A percentile compares a stretch with the other conserved stretches of the same genome.
phyloP scores from a whole-genome alignment of 2,888 invertebrate species.

The Myopa testacea region DNA sequence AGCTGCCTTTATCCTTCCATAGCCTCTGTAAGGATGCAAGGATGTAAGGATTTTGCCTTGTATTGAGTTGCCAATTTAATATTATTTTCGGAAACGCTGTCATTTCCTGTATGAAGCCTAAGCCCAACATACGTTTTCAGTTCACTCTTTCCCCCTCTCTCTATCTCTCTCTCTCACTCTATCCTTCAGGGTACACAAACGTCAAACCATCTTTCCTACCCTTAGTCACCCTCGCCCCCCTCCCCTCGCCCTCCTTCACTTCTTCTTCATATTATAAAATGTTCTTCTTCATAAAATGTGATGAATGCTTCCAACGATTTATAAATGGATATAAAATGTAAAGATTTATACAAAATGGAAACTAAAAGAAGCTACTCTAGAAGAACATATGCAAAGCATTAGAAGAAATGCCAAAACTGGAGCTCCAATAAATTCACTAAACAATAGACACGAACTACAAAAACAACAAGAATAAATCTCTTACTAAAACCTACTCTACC shows the following conservation, averaged over 20 bases:
- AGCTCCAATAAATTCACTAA: constrained; percentile 3
- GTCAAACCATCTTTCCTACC: neutral
- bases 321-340: neutral
- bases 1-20: neutral
- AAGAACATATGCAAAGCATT: constrained; percentile 29
- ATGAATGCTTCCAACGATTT: neutral
- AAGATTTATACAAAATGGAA: neutral
- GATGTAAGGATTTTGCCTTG: neutral
- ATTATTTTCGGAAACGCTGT: constrained; percentile 29
- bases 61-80: constrained; percentile 25
- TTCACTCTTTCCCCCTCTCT: neutral
- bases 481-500: neutral
- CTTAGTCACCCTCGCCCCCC: neutral
- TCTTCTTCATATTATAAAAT: too few relatives aligned
- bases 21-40: neutral
- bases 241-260: neutral
- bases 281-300: too few relatives aligned
- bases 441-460: neutral
- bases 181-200: too few relatives aligned
- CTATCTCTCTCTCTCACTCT: too few relatives aligned
- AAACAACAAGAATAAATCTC: constrained; percentile 2
- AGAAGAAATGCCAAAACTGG: constrained; percentile 22
- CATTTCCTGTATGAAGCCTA: constrained; percentile 3
- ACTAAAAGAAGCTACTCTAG: constrained; percentile 15
- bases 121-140: neutral